Base-by-base conservation (phyloP, 2,797 vertebrate genomes). In the Hippoglossus hippoglossus region DNA sequence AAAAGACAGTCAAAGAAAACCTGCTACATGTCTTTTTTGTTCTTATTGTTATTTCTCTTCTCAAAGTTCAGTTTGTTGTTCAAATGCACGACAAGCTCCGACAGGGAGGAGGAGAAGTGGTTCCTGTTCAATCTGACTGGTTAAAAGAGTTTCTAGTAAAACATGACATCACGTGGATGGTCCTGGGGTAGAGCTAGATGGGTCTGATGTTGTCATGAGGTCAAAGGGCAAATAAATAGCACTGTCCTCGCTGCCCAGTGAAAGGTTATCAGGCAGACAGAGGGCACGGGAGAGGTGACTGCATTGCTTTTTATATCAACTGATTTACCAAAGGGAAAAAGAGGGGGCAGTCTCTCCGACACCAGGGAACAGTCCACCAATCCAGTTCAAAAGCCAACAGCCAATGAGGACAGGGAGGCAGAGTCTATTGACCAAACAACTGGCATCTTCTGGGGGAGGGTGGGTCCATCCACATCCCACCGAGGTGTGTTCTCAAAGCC, bases 1-100 rank as follows among this genome's bases (percentile, higher is more conserved):
- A 74, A 86, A 88, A 90, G 76, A 91, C 85, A 89, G 80, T 91
- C 80, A 79, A 92, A 92, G 63, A 72, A 88, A 92, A 87, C 92
- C 81, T 93, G 93, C 94, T 95, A 95, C 92, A 91, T 93, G 89
- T 92, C 84, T 80, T 86, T 91, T 87, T 92, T 92, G 87, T 94
- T 92, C 81, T 86, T 88, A 82, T 88, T 91, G 83, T 91, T 87
- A 77, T 85, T 91, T 87, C 73, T 88, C 82, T 85, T 90, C 63
- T 88, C 71, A 80, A 85, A 89, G 83, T 91, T 90, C 87, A 92
- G 84, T 90, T 77, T 93, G 79, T 92, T 84, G 81, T 90, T 90
- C 86, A 89, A 90, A 91, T 87, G 82, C 81, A 73, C 80, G 64
- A 84, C 81, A 83, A 89, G 83, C 85, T 92, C 88, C 83, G 66